Evolutionary conservation across 1,140 invertebrate genomes (phyloP), one percentile per base, ranked within the genome.

Genomic region (Aphelenchoides besseyi): DNA sequence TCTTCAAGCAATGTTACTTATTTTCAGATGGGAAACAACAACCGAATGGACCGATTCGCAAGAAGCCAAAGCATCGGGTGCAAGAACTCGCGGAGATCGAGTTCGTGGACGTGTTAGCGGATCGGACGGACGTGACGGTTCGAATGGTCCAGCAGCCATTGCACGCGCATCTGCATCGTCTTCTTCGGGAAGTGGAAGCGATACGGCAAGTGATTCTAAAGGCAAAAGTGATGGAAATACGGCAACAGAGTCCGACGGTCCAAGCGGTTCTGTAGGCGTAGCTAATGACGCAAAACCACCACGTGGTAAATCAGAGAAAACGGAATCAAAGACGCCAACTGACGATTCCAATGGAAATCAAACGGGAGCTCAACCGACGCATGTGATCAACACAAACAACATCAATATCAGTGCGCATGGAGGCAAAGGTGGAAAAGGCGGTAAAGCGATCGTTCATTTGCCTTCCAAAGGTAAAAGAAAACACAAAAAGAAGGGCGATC

Each of bases 371-470:
- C 75, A 75, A 23, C 32, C 63, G 3, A 36, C 26, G 23, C 55
- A 30, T 8, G 32, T 28, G 36, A 57, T 68, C 18, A 81, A 82
- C 35, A 76, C 9, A 12, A 79, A 70, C 68, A 76, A 77, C 52
- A 35, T 79, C 29, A 74, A 77, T 62, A 52, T 79, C 30, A 70
- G 41, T 59, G 77, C 72, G 5, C 54, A 35, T 29, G 78, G 74
- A 18, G 72, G 71, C 9, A 55, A 59, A 35, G 48, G 48, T 63
- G 77, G 73, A 37, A 23, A 63, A 12, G 75, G 54, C 1, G 68
- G 68, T 62, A 16, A 70, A 23, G 69, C 63, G 1, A 32, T 35
- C n/a, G 26, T 71, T 8, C 16, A 29, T 12, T 1, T 37, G 53
- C 68, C 67, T 1, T 12, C n/a, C 67, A 12, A 69, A 33, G 29